A percentile compares a stretch with the other conserved stretches of the same genome.
phyloP scores from a whole-genome alignment of 2,113 vertebrate genomes.

The Plecotus auritus region DNA sequence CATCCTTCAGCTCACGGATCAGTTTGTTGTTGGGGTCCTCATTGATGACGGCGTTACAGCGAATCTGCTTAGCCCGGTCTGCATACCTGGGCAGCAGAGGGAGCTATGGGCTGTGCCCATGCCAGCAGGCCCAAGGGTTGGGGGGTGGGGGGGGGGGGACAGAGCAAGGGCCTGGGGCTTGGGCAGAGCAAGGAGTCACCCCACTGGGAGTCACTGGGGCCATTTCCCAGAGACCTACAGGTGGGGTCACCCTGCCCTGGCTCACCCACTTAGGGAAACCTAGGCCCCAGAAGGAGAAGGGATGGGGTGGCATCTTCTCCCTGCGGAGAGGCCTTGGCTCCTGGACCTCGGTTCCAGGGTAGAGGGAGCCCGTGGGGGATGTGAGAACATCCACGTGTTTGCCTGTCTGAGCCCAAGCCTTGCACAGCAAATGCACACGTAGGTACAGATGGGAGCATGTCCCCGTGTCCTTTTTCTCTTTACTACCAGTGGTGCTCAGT shows the following conservation, averaged over 20 bases:
- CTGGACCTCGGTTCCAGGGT: neutral
- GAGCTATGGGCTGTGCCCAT: neutral
- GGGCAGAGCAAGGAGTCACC: neutral
- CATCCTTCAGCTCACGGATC: slow-evolving; percentile 96
- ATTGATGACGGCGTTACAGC: slow-evolving; percentile 96
- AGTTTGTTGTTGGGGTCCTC: slow-evolving; percentile 98
- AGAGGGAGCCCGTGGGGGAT: accelerated
- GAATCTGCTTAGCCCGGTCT: slow-evolving; percentile 97
- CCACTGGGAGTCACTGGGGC: neutral
- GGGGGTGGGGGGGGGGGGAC: accelerated
- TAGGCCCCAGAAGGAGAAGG: neutral
- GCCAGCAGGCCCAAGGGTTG: accelerated
- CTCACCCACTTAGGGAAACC: neutral
- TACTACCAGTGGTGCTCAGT: neutral
- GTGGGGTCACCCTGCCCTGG: neutral
- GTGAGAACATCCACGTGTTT: accelerated
- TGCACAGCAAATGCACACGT: neutral
- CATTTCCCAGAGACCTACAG: neutral
- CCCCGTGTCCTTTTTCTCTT: neutral
- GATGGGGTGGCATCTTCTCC: too few species aligned
- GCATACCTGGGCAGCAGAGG: slow-evolving; percentile 86
- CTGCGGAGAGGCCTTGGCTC: neutral
- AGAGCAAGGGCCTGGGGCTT: neutral
- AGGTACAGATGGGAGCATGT: accelerated
- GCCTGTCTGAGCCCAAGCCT: accelerated